Conservation (phyloP, 1,140 invertebrate species). For the Choristoneura fumiferana region DNA sequence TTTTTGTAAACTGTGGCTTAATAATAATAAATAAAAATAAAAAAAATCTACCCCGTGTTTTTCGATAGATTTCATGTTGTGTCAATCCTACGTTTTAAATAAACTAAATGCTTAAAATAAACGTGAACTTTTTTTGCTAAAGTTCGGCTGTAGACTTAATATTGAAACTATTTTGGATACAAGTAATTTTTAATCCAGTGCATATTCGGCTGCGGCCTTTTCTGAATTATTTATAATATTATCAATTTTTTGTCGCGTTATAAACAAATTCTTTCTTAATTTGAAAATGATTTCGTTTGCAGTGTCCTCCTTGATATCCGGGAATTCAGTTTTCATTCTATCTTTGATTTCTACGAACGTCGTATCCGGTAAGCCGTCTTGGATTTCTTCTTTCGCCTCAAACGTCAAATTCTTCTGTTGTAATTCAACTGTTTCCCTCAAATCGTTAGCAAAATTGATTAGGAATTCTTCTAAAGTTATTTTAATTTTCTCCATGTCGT, state of each 20-base stretch:
- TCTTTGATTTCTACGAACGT: constrained; percentile 38
- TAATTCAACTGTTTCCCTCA: constrained; percentile 33
- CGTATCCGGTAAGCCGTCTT: constrained; percentile 38
- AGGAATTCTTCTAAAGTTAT: constrained; percentile 35
- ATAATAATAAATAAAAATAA: too few relatives aligned
- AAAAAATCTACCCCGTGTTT: too few relatives aligned
- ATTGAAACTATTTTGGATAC: too few relatives aligned
- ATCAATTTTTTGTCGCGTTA: constrained; percentile 37
- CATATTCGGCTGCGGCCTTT: constrained; percentile 2
- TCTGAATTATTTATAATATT: constrained; percentile 24
- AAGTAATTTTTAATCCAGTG: neutral
- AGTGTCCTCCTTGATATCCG: constrained; percentile 29
- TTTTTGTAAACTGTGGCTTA: too few relatives aligned
- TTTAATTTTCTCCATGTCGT: constrained; percentile 17
- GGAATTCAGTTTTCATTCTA: constrained; percentile 33
- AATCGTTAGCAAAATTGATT: constrained; percentile 33
- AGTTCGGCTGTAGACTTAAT: too few relatives aligned
- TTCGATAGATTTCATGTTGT: too few relatives aligned
- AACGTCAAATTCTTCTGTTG: constrained; percentile 14
- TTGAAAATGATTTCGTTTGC: constrained; percentile 33
- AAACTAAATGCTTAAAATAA: too few relatives aligned
- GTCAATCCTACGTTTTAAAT: too few relatives aligned
- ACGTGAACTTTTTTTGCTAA: too few relatives aligned
- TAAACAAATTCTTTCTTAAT: constrained; percentile 36
- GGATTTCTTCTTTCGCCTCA: constrained; percentile 20